A percentile compares a stretch with the other conserved stretches of the same genome.
phyloP scores from a whole-genome alignment of 2,797 vertebrate species.

The Anas acuta region DNA sequence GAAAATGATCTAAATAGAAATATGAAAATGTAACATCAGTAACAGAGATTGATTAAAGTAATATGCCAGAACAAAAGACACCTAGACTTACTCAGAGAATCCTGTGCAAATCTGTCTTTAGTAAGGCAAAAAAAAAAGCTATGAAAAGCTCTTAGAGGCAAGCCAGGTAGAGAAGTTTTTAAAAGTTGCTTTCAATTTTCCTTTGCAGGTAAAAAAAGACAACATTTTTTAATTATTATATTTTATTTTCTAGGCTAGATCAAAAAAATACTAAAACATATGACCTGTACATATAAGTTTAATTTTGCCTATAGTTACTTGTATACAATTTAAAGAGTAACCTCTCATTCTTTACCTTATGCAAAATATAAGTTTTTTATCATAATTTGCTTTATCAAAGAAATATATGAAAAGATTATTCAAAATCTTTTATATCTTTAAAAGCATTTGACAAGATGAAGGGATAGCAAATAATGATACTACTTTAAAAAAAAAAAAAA shows the following conservation, averaged over 20 bases:
- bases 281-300: neutral
- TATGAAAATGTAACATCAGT: neutral
- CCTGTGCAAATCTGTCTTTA: neutral
- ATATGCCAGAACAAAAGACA: neutral
- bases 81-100: neutral
- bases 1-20: neutral
- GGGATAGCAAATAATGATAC: neutral
- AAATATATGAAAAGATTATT: neutral
- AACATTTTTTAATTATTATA: no score
- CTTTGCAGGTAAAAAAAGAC: neutral
- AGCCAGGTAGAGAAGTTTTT: neutral
- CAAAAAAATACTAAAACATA: neutral
- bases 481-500: neutral
- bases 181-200: neutral
- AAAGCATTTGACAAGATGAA: neutral
- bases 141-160: neutral
- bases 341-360: neutral
- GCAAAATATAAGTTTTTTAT: neutral
- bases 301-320: neutral
- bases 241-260: neutral
- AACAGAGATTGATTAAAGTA: neutral
- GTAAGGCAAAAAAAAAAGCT: neutral
- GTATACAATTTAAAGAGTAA: neutral
- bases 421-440: neutral
- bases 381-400: neutral